Base-by-base conservation (phyloP, 2,797 vertebrate genomes). In the Corythornis leucogaster region DNA sequence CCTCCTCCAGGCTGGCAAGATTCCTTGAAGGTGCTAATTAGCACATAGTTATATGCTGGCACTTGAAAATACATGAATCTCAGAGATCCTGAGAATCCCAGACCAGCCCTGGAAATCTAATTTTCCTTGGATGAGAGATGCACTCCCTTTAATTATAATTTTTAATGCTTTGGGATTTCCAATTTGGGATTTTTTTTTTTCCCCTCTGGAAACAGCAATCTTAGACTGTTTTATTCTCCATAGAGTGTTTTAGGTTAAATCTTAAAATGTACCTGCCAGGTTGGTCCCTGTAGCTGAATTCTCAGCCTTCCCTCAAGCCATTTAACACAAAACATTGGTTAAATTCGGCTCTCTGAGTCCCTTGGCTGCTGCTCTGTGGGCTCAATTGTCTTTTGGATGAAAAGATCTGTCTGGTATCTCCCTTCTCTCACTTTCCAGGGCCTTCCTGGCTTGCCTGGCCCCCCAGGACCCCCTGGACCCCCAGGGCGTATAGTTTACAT, bases 391-490 rank as follows among this genome's bases (percentile, higher is more conserved):
- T 35, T 73, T 35, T 14, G 6, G 33, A 48, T 24, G 19, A 74
- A n/a, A 76, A 62, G 18, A 63, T 55, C 6, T 25, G 33, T 73
- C 54, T 88, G 38, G 75, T 45, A 12, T n/a, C 6, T 50, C 70
- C 22, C 28, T 73, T 57, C 33, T 58, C 81, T 79, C 59, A 8
- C 48, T 85, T 88, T 87, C 25, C 80, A 99, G 99, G 99, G 99
- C 13, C 97, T 87, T 50, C 98, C 98, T 61, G 99, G 98, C 40
- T 92, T 97, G 58, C 97, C 97, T 80, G 98, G 99, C 28, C 98
- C 97, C 51, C 99, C 99, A 3, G 99, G 99, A 0, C 97, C 96
- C 24, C 98, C 99, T 6, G 99, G 99, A 50, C 95, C 83, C 30
- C 98, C 98, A 61, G 99, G 99, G 85, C 97, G 94, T 92, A 89